Evolutionary conservation across 2,797 vertebrate species (phyloP).

Genomic region (Graptemys geographica): DNA sequence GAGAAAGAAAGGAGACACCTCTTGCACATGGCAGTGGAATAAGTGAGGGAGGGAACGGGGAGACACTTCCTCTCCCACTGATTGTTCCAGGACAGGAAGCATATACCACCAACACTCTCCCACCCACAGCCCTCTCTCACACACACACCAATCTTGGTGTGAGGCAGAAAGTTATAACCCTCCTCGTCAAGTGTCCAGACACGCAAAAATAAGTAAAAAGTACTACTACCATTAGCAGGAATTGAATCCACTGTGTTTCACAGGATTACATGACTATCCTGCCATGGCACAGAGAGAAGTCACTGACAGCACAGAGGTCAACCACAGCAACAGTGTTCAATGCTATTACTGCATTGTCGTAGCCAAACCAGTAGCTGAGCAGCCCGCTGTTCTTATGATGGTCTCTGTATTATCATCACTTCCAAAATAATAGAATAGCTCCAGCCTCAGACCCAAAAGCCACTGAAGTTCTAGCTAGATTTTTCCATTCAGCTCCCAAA

Average conservation of each 20-base stretch:
- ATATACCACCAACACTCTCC: neutral
- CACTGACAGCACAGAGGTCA: neutral
- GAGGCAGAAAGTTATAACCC: neutral
- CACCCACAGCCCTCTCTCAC: neutral
- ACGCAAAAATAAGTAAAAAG: neutral
- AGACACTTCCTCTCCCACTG: neutral
- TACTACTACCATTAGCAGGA: neutral
- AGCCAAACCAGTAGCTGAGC: neutral
- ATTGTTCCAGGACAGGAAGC: neutral
- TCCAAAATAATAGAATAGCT: neutral
- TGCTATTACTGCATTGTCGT: neutral
- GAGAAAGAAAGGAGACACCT: neutral
- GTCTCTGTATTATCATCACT: neutral
- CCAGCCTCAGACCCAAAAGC: fast-evolving
- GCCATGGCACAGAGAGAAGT: neutral
- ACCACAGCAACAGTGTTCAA: neutral
- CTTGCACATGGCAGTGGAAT: neutral
- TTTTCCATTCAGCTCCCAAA: neutral
- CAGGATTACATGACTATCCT: neutral
- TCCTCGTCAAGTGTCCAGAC: neutral
- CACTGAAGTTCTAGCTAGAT: neutral
- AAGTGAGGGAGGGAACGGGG: neutral
- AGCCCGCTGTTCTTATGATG: neutral
- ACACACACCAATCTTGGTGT: neutral
- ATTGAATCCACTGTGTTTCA: fast-evolving